Conservation (phyloP, 2,797 vertebrate genomes). For the Nasua narica region DNA sequence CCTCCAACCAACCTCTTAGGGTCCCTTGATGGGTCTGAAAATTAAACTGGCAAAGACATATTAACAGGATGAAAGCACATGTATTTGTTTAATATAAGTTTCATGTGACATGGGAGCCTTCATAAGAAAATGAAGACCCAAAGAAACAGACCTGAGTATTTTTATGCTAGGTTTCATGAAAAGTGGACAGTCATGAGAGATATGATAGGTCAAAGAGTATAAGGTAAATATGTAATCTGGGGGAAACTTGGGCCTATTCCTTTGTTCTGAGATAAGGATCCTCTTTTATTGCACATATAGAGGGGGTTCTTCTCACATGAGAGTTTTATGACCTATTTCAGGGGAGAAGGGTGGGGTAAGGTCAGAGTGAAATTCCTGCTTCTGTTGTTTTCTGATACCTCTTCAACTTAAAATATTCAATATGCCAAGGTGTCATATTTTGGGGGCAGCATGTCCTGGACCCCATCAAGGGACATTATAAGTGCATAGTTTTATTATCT, state of each 20-base stretch:
- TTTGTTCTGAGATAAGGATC: background rate
- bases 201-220: background rate
- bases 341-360: background rate
- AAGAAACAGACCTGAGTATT: background rate
- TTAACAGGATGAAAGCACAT: background rate
- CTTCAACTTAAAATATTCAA: background rate
- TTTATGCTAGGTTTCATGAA: background rate
- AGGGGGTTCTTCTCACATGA: background rate
- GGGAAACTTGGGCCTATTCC: background rate
- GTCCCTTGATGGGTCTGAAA: background rate
- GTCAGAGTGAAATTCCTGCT: background rate
- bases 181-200: background rate
- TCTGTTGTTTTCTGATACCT: background rate
- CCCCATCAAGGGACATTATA: background rate
- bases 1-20: background rate
- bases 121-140: background rate
- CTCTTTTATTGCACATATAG: background rate
- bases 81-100: background rate
- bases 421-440: background rate
- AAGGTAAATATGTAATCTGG: background rate
- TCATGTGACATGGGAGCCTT: background rate
- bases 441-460: background rate
- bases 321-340: background rate
- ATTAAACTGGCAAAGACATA: background rate
- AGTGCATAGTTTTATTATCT: background rate